A percentile compares a stretch with the other conserved stretches of the same genome.
phyloP scores from a whole-genome alignment of 2,888 invertebrate species.

The Torymus texanus region DNA sequence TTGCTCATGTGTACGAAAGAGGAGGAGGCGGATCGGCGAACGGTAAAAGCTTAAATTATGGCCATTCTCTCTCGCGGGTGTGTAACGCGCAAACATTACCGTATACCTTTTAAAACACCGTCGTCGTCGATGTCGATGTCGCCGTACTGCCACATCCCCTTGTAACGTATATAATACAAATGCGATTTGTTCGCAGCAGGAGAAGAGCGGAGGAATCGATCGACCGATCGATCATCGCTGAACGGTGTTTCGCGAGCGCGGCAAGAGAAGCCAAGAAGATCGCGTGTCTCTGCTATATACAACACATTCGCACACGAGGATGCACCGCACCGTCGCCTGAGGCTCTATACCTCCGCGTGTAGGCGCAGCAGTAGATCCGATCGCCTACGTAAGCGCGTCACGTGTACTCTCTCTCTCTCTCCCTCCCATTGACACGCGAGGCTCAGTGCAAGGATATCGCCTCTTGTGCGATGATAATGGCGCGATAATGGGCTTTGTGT shows the following conservation, averaged over 20 bases:
- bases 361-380: not conserved
- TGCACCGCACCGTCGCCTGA: not conserved
- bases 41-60: constrained; percentile 44
- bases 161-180: too few species aligned
- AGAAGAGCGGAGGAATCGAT: not conserved
- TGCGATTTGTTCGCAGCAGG: too few species aligned
- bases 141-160: not conserved
- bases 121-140: not conserved
- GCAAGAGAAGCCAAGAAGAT: constrained; percentile 19
- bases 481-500: constrained; percentile 33
- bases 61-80: constrained; percentile 8
- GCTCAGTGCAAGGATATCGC: not conserved
- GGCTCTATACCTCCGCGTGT: not conserved
- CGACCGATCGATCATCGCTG: constrained; percentile 34
- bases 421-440: constrained; percentile 7
- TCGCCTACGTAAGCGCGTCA: too few species aligned
- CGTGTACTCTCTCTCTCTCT: not conserved
- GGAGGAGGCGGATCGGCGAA: constrained; percentile 33
- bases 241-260: constrained; percentile 7
- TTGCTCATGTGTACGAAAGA: not conserved
- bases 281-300: constrained; percentile 12
- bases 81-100: constrained; percentile 9
- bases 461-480: constrained; percentile 22
- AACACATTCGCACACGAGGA: not conserved
- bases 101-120: too few species aligned